Conservation (phyloP, 2,113 vertebrate genomes). For the Cottus gobio region DNA sequence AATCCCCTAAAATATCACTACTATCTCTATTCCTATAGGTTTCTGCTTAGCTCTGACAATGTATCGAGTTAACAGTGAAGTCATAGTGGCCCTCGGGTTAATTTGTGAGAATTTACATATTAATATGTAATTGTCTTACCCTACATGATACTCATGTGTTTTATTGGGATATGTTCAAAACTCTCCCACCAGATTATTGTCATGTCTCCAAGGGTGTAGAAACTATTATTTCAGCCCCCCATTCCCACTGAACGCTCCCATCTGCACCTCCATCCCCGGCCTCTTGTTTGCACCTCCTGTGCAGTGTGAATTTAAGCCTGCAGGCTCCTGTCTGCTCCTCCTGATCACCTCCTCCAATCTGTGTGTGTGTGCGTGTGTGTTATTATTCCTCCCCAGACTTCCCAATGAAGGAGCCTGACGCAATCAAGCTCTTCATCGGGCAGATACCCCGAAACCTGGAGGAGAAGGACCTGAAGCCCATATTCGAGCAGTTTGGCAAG, state of each 20-base stretch:
- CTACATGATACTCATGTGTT: not conserved
- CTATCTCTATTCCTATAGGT: not conserved
- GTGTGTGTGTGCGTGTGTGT: slow-evolving; percentile 43
- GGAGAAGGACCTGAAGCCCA: slow-evolving; percentile 99
- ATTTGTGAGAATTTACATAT: not conserved
- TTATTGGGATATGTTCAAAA: not conserved
- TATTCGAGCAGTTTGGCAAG: slow-evolving; percentile 99
- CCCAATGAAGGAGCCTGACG: slow-evolving; percentile 99
- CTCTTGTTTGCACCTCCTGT: slow-evolving; percentile 81
- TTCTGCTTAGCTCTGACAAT: not conserved
- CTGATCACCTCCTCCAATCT: slow-evolving; percentile 50
- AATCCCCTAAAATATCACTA: not conserved
- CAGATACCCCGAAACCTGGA: slow-evolving; percentile 99
- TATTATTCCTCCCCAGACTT: slow-evolving; percentile 76
- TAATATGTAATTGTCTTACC: not conserved
- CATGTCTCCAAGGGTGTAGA: slow-evolving; percentile 29
- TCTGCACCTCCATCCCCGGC: slow-evolving; percentile 70
- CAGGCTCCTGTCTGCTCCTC: slow-evolving; percentile 73
- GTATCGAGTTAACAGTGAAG: not conserved
- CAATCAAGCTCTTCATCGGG: slow-evolving; percentile 99
- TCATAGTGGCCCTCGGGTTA: not conserved
- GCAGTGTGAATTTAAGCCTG: slow-evolving; percentile 75
- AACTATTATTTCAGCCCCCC: slow-evolving; percentile 50
- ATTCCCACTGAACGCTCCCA: slow-evolving; percentile 59
- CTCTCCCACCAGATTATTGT: not conserved